These are phyloP conservation scores for Myrmophylax atrothorax DNA, from an alignment of 2,113 vertebrate species.

Conservation along the genomic window DNA sequence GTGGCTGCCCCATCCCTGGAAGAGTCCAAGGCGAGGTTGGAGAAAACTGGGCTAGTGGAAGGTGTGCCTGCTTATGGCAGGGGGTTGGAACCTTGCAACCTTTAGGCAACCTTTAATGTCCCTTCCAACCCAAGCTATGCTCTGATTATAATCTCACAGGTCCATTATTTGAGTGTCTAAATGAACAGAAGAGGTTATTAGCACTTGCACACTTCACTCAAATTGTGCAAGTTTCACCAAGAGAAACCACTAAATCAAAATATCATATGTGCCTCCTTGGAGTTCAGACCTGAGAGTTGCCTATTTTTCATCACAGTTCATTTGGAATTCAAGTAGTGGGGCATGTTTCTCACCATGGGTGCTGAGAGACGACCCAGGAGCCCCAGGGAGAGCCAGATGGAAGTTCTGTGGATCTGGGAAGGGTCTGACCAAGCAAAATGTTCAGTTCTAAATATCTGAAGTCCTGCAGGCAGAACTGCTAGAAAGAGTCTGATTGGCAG, in stretches of 20 bases:
- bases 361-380: neutral
- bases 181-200: neutral
- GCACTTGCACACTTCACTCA: neutral
- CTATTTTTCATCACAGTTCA: neutral
- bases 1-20: neutral
- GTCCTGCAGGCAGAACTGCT: neutral
- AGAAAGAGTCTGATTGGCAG: neutral
- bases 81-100: neutral
- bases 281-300: neutral
- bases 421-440: neutral
- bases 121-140: neutral
- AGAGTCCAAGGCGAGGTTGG: neutral
- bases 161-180: neutral
- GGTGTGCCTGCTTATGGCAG: neutral
- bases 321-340: neutral
- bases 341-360: neutral
- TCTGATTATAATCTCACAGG: neutral
- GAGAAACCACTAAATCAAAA: neutral
- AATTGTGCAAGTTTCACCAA: neutral
- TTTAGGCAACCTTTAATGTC: neutral
- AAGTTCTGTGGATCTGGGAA: neutral
- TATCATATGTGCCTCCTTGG: neutral
- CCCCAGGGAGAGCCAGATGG: neutral
- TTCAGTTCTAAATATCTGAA: neutral
- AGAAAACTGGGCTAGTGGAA: neutral